phyloP scores from a whole-genome alignment of 2,888 invertebrate genomes.

The Rhaphigaster nebulosa region DNA sequence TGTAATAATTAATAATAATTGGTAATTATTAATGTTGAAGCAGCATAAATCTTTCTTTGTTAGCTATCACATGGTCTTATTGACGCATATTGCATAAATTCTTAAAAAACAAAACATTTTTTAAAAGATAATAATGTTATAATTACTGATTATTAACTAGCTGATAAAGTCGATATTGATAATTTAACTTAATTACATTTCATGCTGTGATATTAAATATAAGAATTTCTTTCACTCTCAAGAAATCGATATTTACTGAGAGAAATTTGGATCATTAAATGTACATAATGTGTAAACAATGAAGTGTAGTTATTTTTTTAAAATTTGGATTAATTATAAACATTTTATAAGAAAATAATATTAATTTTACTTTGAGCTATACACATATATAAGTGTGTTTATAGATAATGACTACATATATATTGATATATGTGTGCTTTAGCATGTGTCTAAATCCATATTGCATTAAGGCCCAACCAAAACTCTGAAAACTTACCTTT shows the following conservation, averaged over 20 bases:
- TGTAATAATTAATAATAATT: constrained; percentile 19
- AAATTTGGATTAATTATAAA: constrained; percentile 61
- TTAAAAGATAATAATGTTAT: constrained; percentile 44
- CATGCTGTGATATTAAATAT: constrained; percentile 54
- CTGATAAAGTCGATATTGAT: constrained; percentile 40
- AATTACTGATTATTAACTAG: constrained; percentile 54
- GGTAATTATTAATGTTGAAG: constrained; percentile 34
- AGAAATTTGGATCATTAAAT: constrained; percentile 52
- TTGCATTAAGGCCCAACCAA: not conserved
- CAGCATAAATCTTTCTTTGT: constrained; percentile 18
- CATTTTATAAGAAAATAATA: constrained; percentile 63
- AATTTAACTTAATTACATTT: constrained; percentile 45
- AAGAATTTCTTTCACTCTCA: constrained; percentile 50
- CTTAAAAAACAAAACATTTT: not conserved
- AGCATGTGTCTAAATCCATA: not conserved
- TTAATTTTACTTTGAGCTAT: constrained; percentile 59
- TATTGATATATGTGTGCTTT: not conserved
- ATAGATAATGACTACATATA: not conserved
- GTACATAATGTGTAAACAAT: constrained; percentile 58
- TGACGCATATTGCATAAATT: not conserved
- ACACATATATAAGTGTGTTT: not conserved
- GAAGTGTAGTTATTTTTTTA: constrained; percentile 63
- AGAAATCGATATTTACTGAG: constrained; percentile 41
- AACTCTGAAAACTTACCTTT: not conserved
- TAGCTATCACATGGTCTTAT: not conserved